phyloP scores from a whole-genome alignment of 2,113 vertebrate genomes.

The Struthio camelus region DNA sequence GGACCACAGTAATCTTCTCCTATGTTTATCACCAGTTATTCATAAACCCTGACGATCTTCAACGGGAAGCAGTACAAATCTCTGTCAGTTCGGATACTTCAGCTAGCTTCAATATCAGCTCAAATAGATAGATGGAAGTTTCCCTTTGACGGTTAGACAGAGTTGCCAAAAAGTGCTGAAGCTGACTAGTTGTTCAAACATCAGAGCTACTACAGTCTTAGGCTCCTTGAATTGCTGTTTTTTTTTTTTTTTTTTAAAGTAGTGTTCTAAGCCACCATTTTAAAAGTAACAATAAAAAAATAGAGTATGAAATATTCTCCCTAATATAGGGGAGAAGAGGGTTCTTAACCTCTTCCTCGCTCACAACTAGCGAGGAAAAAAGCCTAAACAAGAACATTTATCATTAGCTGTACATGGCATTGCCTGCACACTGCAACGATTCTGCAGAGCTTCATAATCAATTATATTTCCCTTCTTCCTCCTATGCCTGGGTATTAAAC shows the following conservation, averaged over 20 bases:
- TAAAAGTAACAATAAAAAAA: neutral
- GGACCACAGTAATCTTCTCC: neutral
- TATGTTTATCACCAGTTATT: neutral
- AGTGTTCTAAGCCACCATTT: neutral
- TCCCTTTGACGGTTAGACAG: neutral
- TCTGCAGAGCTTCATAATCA: neutral
- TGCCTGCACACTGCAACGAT: neutral
- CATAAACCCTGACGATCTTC: neutral
- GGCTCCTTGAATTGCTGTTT: neutral
- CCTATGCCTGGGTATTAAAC: neutral
- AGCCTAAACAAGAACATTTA: neutral
- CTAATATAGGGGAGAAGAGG: neutral
- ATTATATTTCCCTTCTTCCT: neutral
- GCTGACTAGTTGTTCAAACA: neutral
- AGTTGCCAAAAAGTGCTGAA: neutral
- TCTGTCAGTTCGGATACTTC: neutral
- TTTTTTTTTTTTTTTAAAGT: too few relatives aligned
- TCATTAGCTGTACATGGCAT: rapidly evolving
- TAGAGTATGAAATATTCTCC: neutral
- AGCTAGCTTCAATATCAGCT: neutral
- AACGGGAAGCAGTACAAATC: neutral
- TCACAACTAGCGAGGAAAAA: neutral
- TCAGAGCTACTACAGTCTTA: neutral
- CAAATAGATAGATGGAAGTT: neutral
- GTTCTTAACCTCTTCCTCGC: neutral